A percentile compares a stretch with the other conserved stretches of the same genome.
phyloP scores from a whole-genome alignment of 2,888 invertebrate species.

The Theodoxus fluviatilis region DNA sequence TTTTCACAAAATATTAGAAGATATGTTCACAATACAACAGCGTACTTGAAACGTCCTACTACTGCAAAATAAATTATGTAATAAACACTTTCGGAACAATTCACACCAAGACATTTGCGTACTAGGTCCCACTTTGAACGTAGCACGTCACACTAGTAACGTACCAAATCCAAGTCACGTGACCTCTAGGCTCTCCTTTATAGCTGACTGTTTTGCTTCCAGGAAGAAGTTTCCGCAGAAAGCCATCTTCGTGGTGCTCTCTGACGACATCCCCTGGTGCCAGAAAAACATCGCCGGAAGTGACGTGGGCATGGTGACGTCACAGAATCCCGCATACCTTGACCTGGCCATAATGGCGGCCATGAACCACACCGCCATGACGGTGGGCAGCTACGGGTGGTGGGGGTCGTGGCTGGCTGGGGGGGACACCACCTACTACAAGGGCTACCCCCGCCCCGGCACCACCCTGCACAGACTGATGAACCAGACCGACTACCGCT shows the following conservation, averaged over 20 bases:
- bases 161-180: too few relatives aligned
- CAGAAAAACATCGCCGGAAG: conserved; percentile 22
- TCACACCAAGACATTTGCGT: too few relatives aligned
- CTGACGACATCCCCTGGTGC: conserved; percentile 33
- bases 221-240: too few relatives aligned
- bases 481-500: conserved; percentile 27
- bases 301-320: conserved; percentile 20
- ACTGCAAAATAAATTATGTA: too few relatives aligned
- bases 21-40: too few relatives aligned
- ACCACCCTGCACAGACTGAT: conserved; percentile 23
- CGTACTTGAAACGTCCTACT: too few relatives aligned
- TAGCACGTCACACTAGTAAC: too few relatives aligned
- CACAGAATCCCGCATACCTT: conserved; percentile 18
- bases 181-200: too few relatives aligned
- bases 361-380: conserved; percentile 65
- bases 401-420: conserved; percentile 48
- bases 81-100: too few relatives aligned
- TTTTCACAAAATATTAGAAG: too few relatives aligned
- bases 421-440: conserved; percentile 36
- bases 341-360: conserved; percentile 34
- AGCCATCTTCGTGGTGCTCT: conserved; percentile 30
- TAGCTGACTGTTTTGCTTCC: too few relatives aligned
- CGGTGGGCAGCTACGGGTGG: conserved; percentile 48
- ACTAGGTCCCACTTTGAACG: too few relatives aligned
- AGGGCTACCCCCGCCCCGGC: conserved; percentile 30